Evolutionary conservation across 2,797 vertebrate species (phyloP).

Genomic region (Galagoides demidoff): DNA sequence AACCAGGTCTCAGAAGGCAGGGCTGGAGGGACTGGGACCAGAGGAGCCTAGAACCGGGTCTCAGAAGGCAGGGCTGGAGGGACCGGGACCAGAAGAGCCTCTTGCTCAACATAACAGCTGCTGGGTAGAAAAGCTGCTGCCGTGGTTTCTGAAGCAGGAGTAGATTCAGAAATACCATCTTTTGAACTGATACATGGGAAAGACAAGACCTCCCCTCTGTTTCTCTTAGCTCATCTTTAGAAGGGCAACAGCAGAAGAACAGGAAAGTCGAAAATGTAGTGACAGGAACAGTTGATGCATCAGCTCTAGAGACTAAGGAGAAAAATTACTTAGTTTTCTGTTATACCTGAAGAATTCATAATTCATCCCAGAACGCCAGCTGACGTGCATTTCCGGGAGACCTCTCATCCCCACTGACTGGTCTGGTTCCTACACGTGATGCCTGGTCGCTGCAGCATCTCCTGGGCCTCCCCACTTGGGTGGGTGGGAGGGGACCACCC

Average conservation of each 20-base stretch:
- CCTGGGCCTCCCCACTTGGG: background rate
- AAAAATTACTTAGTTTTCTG: background rate
- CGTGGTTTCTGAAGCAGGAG: slow-evolving; percentile 15
- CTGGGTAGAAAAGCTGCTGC: background rate
- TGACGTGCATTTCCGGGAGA: background rate
- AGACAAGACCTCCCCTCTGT: background rate
- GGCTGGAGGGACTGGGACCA: background rate
- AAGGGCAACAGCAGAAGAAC: background rate
- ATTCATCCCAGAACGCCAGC: background rate
- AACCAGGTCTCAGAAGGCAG: background rate
- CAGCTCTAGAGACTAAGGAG: background rate
- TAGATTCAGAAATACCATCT: background rate
- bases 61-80: background rate
- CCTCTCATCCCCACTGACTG: background rate
- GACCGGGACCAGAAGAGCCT: background rate
- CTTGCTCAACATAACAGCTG: background rate
- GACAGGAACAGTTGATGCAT: background rate
- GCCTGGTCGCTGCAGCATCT: background rate
- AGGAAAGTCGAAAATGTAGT: background rate
- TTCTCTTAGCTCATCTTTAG: background rate
- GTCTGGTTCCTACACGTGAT: background rate
- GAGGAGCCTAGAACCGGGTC: background rate
- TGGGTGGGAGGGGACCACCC: background rate
- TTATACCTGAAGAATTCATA: background rate
- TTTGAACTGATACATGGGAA: background rate